phyloP scores from a whole-genome alignment of 2,113 vertebrate species.

The Beaufortia kweichowensis region DNA sequence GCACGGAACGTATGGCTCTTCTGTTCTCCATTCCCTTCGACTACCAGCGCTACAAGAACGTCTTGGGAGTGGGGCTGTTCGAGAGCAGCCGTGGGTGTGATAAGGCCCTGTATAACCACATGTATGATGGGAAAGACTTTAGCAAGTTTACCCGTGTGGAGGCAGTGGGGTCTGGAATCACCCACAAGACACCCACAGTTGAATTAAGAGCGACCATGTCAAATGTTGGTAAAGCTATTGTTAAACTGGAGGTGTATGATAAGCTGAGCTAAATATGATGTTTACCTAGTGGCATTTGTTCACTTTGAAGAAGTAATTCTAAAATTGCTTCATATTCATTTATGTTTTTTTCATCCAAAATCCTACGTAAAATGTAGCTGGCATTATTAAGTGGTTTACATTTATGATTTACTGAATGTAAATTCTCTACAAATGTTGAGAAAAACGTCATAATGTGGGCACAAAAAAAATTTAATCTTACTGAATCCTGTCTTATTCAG shows the following conservation, averaged over 20 bases:
- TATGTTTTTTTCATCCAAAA: no score
- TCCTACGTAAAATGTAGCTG: no score
- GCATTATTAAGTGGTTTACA: no score
- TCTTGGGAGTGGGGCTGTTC: slow-evolving; percentile 64
- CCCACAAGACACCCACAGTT: not conserved
- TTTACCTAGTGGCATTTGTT: not conserved
- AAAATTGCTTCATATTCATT: no score
- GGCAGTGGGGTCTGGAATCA: slow-evolving; percentile 55
- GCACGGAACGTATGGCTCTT: slow-evolving; percentile 63
- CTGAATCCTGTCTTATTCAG: no score
- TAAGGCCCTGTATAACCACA: slow-evolving; percentile 63
- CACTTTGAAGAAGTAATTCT: no score
- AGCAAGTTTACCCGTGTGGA: slow-evolving; percentile 56
- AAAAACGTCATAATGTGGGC: no score
- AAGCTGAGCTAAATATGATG: slow-evolving; percentile 54
- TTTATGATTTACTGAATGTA: no score
- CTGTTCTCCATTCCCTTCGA: slow-evolving; percentile 75
- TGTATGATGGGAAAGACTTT: slow-evolving; percentile 69
- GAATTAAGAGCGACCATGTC: slow-evolving; percentile 74
- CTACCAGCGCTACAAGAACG: slow-evolving; percentile 67
- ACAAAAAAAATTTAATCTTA: no score
- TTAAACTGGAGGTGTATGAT: slow-evolving; percentile 72
- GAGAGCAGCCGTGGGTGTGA: slow-evolving; percentile 59
- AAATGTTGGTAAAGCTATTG: slow-evolving; percentile 64
- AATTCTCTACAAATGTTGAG: no score